Evolutionary conservation across 2,797 vertebrate genomes (phyloP), one percentile per base, ranked within the genome.

Genomic region (Oreortyx pictus): DNA sequence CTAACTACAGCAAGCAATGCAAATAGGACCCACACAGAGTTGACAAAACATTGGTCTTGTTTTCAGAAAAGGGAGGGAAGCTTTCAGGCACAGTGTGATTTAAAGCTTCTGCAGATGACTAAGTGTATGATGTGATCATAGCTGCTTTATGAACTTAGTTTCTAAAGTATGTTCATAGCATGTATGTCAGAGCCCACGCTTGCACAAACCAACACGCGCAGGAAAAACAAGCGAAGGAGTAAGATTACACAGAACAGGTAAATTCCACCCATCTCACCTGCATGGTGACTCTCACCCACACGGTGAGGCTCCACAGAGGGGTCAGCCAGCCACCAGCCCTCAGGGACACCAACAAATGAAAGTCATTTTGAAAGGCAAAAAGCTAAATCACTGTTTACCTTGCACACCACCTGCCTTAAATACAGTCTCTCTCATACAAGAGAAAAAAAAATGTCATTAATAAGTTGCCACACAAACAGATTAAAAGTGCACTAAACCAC

Each of bases 41-140:
- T 96, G 90, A 86, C 84, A 96, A 94, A 92, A 94, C 90, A 94
- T 2, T 16, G 47, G 59, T 41, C 54, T 89, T 94, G 84, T 81
- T 96, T 94, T 85, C 70, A 78, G 54, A 72, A 41, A 22, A 88
- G 59, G 70, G 73, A 93, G 81, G 59, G 82, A 93, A 87, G 33
- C 56, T 92, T 93, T 71, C 78, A 78, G 85, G 70, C 76, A 91
- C 56, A 76, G 31, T 56, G 3, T 23, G 76, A 92, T 66, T 67
- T 70, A 90, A 52, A 92, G 46, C 62, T 78, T 52, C 79, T 89
- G 87, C 67, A 92, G 56, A 75, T 95, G 76, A 91, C 47, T 88
- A 90, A 88, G 75, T 64, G 23, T 24, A 81, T 1, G 0, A 37
- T 62, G 44, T 2, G 6, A 93, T 92, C 67, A 76, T 35, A 81